Evolutionary conservation across 2,113 vertebrate genomes (phyloP).

Genomic region (Brachypodius melanocephalos): DNA sequence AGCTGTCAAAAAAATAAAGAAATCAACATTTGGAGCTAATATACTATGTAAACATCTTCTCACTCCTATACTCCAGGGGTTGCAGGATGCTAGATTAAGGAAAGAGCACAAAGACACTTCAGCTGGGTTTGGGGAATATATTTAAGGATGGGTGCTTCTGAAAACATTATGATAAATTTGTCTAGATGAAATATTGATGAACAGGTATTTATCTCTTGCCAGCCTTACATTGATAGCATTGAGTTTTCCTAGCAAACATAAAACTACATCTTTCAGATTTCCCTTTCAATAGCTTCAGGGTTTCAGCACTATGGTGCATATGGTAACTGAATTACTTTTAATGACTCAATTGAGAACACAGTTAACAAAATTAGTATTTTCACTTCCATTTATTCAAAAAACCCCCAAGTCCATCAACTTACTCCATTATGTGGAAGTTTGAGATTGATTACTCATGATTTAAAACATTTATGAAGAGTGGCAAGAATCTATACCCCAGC

Average conservation of each 20-base stretch:
- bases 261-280: neutral
- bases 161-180: neutral
- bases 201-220: neutral
- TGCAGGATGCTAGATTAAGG: neutral
- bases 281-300: neutral
- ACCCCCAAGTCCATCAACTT: neutral
- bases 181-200: constrained; percentile 38
- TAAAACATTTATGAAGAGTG: neutral
- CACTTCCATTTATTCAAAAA: neutral
- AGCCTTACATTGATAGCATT: neutral
- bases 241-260: neutral
- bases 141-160: constrained; percentile 2
- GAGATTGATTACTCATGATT: neutral
- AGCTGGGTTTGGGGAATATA: neutral
- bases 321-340: constrained; percentile 13
- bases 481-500: neutral
- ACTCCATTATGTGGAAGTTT: neutral
- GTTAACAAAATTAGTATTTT: constrained; percentile 5
- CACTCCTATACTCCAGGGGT: neutral
- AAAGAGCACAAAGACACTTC: neutral
- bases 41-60: neutral
- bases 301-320: neutral
- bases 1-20: neutral
- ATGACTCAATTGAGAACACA: neutral
- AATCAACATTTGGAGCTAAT: neutral